phyloP scores from a whole-genome alignment of 1,140 invertebrate species.

The Drosophila mauritiana region DNA sequence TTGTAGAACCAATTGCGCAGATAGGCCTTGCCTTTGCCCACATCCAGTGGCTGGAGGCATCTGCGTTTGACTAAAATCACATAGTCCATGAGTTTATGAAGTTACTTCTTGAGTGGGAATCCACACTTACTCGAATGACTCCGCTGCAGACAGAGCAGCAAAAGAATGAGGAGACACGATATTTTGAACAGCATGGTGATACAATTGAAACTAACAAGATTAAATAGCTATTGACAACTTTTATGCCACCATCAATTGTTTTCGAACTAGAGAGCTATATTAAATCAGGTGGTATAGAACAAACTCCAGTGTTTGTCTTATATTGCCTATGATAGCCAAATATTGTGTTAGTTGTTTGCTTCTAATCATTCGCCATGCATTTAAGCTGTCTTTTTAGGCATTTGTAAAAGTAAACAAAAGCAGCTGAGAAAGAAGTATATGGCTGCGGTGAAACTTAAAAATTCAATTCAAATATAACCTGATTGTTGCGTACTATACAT shows the following conservation, averaged over 20 bases:
- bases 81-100: neutral
- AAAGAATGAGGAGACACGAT: neutral
- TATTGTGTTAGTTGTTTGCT: slow-evolving; percentile 10
- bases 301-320: neutral
- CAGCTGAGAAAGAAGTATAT: neutral
- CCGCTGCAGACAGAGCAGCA: neutral
- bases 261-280: neutral
- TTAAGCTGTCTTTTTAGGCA: neutral
- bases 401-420: neutral
- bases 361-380: slow-evolving; percentile 8
- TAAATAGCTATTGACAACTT: neutral
- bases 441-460: no score
- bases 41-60: slow-evolving; percentile 6
- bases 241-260: slow-evolving; percentile 3
- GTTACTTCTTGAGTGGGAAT: no score
- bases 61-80: neutral
- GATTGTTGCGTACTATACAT: no score
- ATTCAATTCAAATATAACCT: no score
- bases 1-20: slow-evolving; percentile 34
- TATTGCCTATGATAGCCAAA: neutral
- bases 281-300: slow-evolving; percentile 7
- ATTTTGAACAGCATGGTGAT: slow-evolving; percentile 12
- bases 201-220: slow-evolving; percentile 6
- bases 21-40: slow-evolving; percentile 12
- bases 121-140: slow-evolving; percentile 9